Evolutionary conservation across 2,797 vertebrate genomes (phyloP), one percentile per base, ranked within the genome.

Genomic region (Zalophus californianus): DNA sequence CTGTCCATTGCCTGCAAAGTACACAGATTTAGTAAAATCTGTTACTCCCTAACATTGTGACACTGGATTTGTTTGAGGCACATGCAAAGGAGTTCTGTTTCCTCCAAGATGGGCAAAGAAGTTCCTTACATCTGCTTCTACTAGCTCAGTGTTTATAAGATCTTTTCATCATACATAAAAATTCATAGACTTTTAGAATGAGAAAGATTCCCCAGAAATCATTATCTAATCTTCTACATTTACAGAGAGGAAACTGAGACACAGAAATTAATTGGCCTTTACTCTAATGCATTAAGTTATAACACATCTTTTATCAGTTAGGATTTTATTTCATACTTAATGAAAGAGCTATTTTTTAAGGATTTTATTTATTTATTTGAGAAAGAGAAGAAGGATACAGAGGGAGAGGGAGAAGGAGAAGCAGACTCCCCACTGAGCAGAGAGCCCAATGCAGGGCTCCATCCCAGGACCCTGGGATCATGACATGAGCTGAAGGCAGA

Each of bases 111-210:
- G 20, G 21, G 20, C 20, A 90, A 54, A 91, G 20, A 90, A 66
- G 23, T 96, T 54, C 62, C 38, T 87, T 84, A 91, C 16, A 82
- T 86, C n/a, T 93, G 5, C 73, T 93, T 86, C 62, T 9, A 38
- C 38, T 72, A 82, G 32, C 25, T 92, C 75, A 50, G 56, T 73
- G 27, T 60, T 79, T 87, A 86, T 13, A 91, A 54, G 25, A 91
- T 60, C 15, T 70, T 80, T 92, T 85, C 21, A 89, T 85, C 27
- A 35, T 21, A n/a, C 68, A 18, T 58, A 13, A 18, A 93, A 75
- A 78, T 84, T 48, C 48, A 84, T 13, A 62, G 27, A 35, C 27
- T 52, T 85, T 91, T 54, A 95, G 16, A 95, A 80, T 62, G 15
- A 96, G 23, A 92, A 87, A 66, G 1, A 52, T 12, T 12, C 16